These are phyloP conservation scores for Dolichomitus sp. DNA, from an alignment of 2,888 invertebrate genomes.

Conservation along the genomic window DNA sequence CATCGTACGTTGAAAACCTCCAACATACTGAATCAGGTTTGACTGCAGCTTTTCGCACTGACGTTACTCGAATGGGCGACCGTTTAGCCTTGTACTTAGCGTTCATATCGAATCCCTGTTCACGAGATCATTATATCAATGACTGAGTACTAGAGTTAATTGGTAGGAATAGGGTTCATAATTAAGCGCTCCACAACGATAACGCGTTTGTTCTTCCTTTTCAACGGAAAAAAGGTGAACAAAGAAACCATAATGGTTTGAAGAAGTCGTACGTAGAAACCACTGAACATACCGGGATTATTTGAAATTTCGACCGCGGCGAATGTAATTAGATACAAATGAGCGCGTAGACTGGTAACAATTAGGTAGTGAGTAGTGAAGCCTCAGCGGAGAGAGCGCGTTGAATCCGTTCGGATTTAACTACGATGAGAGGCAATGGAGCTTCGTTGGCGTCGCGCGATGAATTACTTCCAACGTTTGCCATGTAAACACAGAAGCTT, in stretches of 20 bases:
- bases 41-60: no score
- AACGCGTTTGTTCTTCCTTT: no score
- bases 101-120: no score
- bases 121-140: no score
- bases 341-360: background rate
- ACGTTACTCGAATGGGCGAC: no score
- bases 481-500: slow-evolving; percentile 75
- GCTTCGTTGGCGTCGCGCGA: slow-evolving; percentile 40
- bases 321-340: background rate
- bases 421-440: slow-evolving; percentile 22
- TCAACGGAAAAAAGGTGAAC: background rate
- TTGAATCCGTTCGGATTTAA: slow-evolving; percentile 71
- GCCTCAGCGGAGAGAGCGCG: slow-evolving; percentile 1
- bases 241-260: background rate
- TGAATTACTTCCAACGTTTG: slow-evolving; percentile 74
- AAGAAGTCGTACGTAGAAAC: background rate
- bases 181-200: no score
- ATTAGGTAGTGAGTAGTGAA: slow-evolving; percentile 8
- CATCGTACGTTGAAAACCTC: no score
- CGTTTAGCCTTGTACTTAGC: no score
- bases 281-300: background rate
- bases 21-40: no score
- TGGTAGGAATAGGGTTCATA: no score
- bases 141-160: no score
- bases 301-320: background rate